Base-by-base conservation (phyloP, 1,140 invertebrate species). In the Zophobas morio region DNA sequence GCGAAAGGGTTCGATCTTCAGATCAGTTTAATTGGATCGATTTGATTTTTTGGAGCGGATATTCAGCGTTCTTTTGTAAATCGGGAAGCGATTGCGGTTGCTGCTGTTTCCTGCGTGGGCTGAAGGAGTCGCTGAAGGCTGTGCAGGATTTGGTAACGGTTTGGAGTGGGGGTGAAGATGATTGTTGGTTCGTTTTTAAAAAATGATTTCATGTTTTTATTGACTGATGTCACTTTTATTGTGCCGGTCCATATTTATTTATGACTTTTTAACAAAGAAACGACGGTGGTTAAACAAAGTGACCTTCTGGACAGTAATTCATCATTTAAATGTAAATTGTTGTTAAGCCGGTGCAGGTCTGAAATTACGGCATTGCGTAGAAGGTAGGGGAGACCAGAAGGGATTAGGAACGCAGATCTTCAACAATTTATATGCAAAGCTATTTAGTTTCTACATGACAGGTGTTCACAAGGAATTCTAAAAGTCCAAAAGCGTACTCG, bases 311-410 rank as follows among this genome's bases (percentile, higher is more conserved):
- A 3, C 8, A 46, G 42, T 60, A 60, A 40, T 60, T 60, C n/a
- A 60, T 60, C 36, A 35, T 60, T 36, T 6, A 60, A 60, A 60
- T 60, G 35, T 60, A 60, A 60, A 60, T 60, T 60, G 35, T 60
- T 53, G 2, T 46, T 46, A 46, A 46, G 8, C 4, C n/a, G 8
- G 4, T 60, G 36, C 1, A 60, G 8, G 33, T 37, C 1, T 20
- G 6, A 46, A 46, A 33, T 54, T 54, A 54, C 53, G 53, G 33
- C 53, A 54, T 34, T 33, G 32, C 20, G 20, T 20, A 20, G 20
- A 20, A 20, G 20, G 20, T 20, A 20, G 20, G 20, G 20, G 20
- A 20, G 20, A 20, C 20, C 20, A 20, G 20, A 20, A 20, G 20
- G 20, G 20, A 20, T 20, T 20, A 20, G 20, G 20, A 20, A 20